Conservation (phyloP, 1,140 invertebrate genomes). For the Leptopilina boulardi region DNA sequence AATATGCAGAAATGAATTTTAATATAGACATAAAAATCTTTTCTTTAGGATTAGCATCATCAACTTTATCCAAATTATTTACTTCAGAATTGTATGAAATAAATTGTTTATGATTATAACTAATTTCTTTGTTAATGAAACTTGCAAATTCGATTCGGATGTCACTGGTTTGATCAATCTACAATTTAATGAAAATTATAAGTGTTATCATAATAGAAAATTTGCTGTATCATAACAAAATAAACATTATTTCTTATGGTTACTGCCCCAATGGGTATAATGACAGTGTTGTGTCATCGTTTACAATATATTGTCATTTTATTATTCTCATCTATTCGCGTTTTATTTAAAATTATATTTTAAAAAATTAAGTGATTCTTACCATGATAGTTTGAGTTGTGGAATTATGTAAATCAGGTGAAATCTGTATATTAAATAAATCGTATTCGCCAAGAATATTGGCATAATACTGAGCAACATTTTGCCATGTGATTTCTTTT, state of each 20-base stretch:
- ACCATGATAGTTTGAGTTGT: background rate
- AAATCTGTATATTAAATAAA: background rate
- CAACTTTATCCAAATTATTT: background rate
- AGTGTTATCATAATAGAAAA: too few relatives aligned
- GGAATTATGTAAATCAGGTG: conserved; percentile 14
- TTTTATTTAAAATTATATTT: background rate
- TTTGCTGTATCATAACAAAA: background rate
- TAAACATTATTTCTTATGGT: background rate
- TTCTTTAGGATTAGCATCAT: background rate
- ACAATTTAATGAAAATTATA: background rate
- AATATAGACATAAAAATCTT: too few relatives aligned
- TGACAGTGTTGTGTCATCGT: too few relatives aligned
- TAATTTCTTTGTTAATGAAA: background rate
- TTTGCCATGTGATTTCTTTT: background rate
- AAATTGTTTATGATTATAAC: background rate
- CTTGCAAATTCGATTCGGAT: background rate
- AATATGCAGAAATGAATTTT: background rate
- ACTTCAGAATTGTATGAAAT: background rate
- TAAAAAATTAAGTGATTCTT: too few relatives aligned
- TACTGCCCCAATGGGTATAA: too few relatives aligned
- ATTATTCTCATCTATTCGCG: too few relatives aligned
- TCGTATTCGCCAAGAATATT: conserved; percentile 1
- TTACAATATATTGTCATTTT: too few relatives aligned
- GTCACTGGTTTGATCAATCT: conserved; percentile 13
- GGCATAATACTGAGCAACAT: conserved; percentile 11